phyloP scores from a whole-genome alignment of 2,797 vertebrate species.

The Mycteria americana region DNA sequence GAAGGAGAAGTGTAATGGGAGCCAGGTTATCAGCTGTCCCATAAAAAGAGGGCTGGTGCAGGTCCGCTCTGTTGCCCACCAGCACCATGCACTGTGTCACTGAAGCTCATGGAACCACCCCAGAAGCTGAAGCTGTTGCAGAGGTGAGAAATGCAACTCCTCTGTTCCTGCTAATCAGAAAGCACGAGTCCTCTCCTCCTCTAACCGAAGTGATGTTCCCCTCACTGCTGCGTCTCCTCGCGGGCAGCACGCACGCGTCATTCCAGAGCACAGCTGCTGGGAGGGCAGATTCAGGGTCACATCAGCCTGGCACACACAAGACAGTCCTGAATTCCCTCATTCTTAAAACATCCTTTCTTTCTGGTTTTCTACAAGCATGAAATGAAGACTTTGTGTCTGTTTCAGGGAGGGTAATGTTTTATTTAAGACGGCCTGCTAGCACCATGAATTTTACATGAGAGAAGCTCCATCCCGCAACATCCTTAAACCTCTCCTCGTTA shows the following conservation, averaged over 20 bases:
- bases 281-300: neutral
- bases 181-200: neutral
- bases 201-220: neutral
- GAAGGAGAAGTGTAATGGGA: neutral
- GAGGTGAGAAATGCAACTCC: neutral
- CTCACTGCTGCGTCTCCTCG: neutral
- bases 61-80: neutral
- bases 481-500: neutral
- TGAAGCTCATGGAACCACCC: neutral
- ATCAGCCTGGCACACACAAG: neutral
- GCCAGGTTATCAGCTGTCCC: neutral
- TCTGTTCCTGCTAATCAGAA: neutral
- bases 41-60: neutral
- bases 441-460: conserved; percentile 40
- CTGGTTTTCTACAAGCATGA: neutral
- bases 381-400: neutral
- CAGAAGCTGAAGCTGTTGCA: neutral
- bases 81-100: neutral
- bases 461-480: neutral
- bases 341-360: neutral
- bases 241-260: fast-evolving
- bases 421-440: conserved; percentile 14
- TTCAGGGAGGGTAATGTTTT: neutral
- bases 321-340: neutral
- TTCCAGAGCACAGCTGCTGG: neutral